phyloP scores from a whole-genome alignment of 2,797 vertebrate species.

The Sebastes oblongus region DNA sequence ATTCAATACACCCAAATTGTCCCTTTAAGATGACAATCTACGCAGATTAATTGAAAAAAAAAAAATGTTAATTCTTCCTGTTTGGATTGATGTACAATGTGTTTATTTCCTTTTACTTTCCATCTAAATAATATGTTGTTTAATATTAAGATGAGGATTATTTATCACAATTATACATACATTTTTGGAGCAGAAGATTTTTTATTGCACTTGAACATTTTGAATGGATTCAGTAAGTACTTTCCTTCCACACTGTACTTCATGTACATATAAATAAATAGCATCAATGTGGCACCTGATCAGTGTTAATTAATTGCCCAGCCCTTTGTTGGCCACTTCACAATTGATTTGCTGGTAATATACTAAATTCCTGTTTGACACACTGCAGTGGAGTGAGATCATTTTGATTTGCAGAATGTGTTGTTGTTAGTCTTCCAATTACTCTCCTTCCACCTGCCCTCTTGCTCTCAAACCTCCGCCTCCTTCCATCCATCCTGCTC shows the following conservation, averaged over 20 bases:
- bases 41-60: too few species aligned
- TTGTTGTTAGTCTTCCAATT: constrained; percentile 37
- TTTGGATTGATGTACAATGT: background rate
- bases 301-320: background rate
- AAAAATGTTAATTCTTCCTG: too few species aligned
- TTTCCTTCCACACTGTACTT: background rate
- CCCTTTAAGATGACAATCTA: too few species aligned
- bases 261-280: background rate
- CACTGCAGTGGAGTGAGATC: background rate
- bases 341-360: background rate
- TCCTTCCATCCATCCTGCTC: constrained; percentile 6
- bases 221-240: background rate
- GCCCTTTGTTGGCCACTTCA: background rate
- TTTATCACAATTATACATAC: background rate
- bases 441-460: constrained; percentile 32
- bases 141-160: background rate
- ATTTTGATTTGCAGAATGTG: constrained; percentile 41
- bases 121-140: background rate
- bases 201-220: background rate
- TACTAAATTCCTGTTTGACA: constrained; percentile 2
- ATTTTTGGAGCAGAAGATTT: background rate
- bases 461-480: constrained; percentile 7
- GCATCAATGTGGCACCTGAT: background rate
- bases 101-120: background rate
- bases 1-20: too few species aligned